These are phyloP conservation scores for Allolobophora icterica DNA, from an alignment of 2,888 invertebrate genomes.

Conservation along the genomic window DNA sequence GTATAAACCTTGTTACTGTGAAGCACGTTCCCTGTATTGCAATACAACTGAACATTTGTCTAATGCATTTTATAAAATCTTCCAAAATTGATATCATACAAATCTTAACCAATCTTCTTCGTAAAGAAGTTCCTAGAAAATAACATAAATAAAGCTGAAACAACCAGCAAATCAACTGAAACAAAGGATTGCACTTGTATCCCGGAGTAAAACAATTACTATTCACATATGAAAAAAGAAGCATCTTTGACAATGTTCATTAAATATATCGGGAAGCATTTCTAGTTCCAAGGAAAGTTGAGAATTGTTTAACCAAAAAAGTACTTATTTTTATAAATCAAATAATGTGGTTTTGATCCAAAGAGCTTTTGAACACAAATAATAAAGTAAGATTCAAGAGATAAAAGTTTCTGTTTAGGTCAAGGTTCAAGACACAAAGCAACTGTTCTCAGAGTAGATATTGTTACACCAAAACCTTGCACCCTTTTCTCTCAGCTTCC, in stretches of 20 bases:
- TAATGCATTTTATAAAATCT: not conserved
- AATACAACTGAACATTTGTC: constrained; percentile 11
- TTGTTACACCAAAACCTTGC: no score
- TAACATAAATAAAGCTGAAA: constrained; percentile 4
- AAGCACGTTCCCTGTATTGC: not conserved
- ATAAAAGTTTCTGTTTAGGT: no score
- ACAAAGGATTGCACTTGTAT: not conserved
- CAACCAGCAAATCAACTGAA: not conserved
- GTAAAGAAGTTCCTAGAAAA: not conserved
- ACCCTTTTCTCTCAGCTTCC: no score
- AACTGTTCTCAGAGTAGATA: no score
- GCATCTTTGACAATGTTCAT: not conserved
- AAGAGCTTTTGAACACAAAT: not conserved
- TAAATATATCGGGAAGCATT: not conserved
- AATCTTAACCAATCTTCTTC: not conserved
- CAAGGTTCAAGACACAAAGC: not conserved
- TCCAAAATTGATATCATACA: not conserved
- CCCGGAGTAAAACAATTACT: not conserved
- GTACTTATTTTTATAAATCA: no score
- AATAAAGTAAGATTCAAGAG: no score
- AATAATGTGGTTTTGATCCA: no score
- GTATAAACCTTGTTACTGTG: constrained; percentile 6
- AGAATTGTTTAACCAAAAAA: not conserved
- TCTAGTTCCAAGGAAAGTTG: not conserved
- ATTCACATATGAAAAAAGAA: not conserved